Evolutionary conservation across 92 coral and sea anemone genomes (phyloP), one percentile per base, ranked within the genome.

Genomic region (Actinostola sp.): DNA sequence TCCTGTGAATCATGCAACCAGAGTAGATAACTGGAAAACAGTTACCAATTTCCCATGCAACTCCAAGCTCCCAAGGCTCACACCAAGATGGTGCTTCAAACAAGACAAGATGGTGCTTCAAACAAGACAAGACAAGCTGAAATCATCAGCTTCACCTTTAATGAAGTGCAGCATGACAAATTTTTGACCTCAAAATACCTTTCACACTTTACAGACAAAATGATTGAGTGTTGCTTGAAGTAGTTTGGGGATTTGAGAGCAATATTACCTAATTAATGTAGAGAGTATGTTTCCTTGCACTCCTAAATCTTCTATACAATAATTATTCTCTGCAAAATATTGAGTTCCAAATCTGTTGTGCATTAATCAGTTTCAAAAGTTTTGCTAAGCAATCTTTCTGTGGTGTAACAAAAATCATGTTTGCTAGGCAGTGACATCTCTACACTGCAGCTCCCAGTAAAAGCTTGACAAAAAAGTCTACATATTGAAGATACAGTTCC

Each of bases 261-360:
- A 53, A 53, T n/a, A 36, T 57, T 57, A 30, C 63, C 63, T 57
- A 57, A 57, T 57, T 21, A 27, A 25, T 54, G 27, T 19, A 27
- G 36, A 57, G 63, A 57, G 39, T 57, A 57, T 57, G 39, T 21
- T n/a, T 23, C 59, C 19, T 46, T 52, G 59, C 39, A 57, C 26
- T 27, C 63, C 63, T 57, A 26, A 52, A 19, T 52, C 63, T 48
- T 68, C 74, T 68, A 68, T 68, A 43, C 74, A 68, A 51, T 50
- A 46, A 31, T n/a, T n/a, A n/a, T 46, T 67, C 42, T 30, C 24
- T 68, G 42, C 30, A 52, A 68, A 50, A 68, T 51, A 68, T 52
- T 68, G 43, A 8, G 16, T 50, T 68, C 24, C 21, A 49, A 46
- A 28, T 48, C 59, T 2, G 49, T 35, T 43, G 27, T 32, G 8